Base-by-base conservation (phyloP, 1,140 invertebrate species). In the Notospermus geniculatus region DNA sequence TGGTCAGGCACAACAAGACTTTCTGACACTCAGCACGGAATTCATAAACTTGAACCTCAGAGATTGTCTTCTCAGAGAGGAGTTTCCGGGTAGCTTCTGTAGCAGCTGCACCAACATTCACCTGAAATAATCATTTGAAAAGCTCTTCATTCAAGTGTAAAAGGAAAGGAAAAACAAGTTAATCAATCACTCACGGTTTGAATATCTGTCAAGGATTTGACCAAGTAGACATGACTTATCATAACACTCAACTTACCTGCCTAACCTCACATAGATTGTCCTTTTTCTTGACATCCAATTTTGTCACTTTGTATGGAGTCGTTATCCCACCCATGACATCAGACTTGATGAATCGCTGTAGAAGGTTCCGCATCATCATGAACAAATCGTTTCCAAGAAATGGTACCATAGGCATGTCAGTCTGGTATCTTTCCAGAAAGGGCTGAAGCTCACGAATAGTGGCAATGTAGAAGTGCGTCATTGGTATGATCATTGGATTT, bases 351-450 rank as follows among this genome's bases (percentile, higher is more conserved):
- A 62, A 55, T 50, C 60, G 32, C 2, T 22, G 52, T 57, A 63
- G 56, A 1, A 56, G 19, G 4, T 13, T 39, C 43, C 55, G 59
- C 0, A 68, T 2, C 4, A 63, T 17, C 1, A 28, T n/a, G 15
- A 11, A 23, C 23, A 68, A 43, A 15, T 68, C 60, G 13, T 1
- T 2, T 4, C 23, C 27, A 11, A 68, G 52, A 32, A 63, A 68
- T 7, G 60, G 58, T 9, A 64, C 19, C 53, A 68, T 63, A 0
- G 66, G 66, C 36, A 60, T 54, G 23, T 68, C 66, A 28, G 53
- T 53, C 27, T 67, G 66, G 52, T 57, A 64, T 1, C 15, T 0
- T 22, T 9, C 54, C 17, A 67, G 46, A 53, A 64, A 64, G 9
- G 1, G 25, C 23, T 27, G 29, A 5, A 55, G n/a, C 19, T 28